Evolutionary conservation across 2,113 vertebrate genomes (phyloP), one percentile per base, ranked within the genome.

Genomic region (Galemys pyrenaicus): DNA sequence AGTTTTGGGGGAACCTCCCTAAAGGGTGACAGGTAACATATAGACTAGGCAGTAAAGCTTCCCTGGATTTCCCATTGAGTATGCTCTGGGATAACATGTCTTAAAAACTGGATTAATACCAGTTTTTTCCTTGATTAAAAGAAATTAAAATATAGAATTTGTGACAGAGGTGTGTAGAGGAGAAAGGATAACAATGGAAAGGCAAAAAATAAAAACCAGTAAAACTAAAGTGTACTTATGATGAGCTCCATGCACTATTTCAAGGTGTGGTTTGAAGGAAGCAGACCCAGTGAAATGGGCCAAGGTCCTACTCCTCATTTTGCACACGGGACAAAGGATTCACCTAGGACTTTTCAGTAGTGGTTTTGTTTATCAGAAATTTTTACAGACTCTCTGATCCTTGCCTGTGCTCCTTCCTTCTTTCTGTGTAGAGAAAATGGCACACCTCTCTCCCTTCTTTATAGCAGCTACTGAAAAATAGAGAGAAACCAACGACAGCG

Each of bases 391-490:
- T 87, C 30, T 9, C n/a, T 92, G 56, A 28, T 58, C 46, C 44
- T 89, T 62, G 19, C 17, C 26, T 56, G 15, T 3, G 19, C 82
- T 46, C 49, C 26, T 91, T 78, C 77, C 37, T 86, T 91, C 65
- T 84, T 80, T 84, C 67, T 54, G 12, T 24, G 30, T 46, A 46
- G 39, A 64, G 67, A 83, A 89, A 89, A 68, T 62, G 75, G 51
- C 30, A 49, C 65, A 5, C 2, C 37, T 58, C 86, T 56, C 35
- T 54, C 16, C 26, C 80, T 93, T 84, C 62, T 95, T 68, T 91
- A 44, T 49, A 54, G 35, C 22, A 41, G 77, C n/a, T 12, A 68
- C 35, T 54, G 4, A 41, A 39, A 78, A 85, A 80, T 74, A n/a
- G 9, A 35, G 15, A 39, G 49, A 28, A 65, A 49, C 2, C 24